These are phyloP conservation scores for Kuschelorhynchus macadamiae DNA, from an alignment of 2,888 invertebrate genomes.

Conservation along the genomic window DNA sequence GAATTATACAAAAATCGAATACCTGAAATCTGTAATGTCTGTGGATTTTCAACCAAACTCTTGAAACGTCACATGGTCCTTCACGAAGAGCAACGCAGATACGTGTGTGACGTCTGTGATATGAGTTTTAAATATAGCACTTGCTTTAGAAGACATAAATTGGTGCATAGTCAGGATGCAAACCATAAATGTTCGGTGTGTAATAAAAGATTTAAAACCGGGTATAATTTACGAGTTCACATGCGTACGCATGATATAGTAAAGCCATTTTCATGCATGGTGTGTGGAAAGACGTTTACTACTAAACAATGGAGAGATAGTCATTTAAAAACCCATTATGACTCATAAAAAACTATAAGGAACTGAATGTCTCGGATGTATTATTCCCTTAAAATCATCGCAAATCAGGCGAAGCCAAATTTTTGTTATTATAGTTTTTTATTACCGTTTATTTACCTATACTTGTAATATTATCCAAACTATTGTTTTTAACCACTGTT, in stretches of 20 bases:
- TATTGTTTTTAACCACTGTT: too few species aligned
- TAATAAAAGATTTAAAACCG: conserved; percentile 69
- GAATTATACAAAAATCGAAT: background rate
- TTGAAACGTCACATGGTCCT: conserved; percentile 61
- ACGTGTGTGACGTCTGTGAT: conserved; percentile 69
- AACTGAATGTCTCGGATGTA: too few species aligned
- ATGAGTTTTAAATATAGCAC: conserved; percentile 68
- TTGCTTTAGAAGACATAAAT: conserved; percentile 68
- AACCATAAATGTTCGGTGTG: conserved; percentile 68
- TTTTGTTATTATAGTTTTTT: too few species aligned
- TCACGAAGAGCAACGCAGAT: conserved; percentile 65
- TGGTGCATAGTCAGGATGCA: conserved; percentile 68
- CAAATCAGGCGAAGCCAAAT: too few species aligned
- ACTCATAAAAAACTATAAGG: too few species aligned
- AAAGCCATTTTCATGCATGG: conserved; percentile 51
- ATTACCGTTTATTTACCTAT: too few species aligned
- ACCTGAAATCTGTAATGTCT: conserved; percentile 5
- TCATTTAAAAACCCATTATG: conserved; percentile 44
- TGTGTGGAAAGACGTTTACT: conserved; percentile 57
- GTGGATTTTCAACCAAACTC: conserved; percentile 14
- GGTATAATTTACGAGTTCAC: conserved; percentile 63
- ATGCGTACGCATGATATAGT: conserved; percentile 50
- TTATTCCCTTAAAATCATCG: too few species aligned
- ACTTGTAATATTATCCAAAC: too few species aligned
- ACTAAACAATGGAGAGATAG: conserved; percentile 51